These are phyloP conservation scores for Anoplolepis gracilipes DNA, from an alignment of 1,140 invertebrate genomes.

Conservation along the genomic window DNA sequence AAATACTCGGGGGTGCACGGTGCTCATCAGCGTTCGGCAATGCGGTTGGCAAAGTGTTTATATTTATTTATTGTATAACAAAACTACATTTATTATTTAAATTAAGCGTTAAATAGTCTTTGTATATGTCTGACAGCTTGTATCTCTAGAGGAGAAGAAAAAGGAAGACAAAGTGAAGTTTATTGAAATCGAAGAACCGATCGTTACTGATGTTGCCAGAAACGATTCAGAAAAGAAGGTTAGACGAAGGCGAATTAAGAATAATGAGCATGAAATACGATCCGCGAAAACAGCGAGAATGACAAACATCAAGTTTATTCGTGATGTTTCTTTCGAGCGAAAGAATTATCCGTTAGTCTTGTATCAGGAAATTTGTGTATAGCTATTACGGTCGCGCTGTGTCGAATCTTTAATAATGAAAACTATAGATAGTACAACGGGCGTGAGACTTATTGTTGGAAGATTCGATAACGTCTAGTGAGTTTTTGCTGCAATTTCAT, in stretches of 20 bases:
- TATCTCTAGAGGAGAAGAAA: conserved; percentile 32
- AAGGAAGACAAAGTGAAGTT: conserved; percentile 54
- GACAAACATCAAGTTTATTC: conserved; percentile 59
- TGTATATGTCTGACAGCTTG: not conserved
- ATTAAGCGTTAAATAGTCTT: not conserved
- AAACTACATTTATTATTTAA: not conserved
- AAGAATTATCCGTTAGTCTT: conserved; percentile 68
- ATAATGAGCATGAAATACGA: conserved; percentile 67
- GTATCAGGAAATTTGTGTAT: conserved; percentile 79
- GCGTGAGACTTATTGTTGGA: not conserved
- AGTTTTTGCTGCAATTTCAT: conserved; percentile 33
- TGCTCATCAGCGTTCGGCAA: too few species aligned
- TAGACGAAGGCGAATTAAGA: conserved; percentile 78
- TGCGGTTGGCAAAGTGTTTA: not conserved
- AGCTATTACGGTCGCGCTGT: conserved; percentile 2
- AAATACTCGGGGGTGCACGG: too few species aligned
- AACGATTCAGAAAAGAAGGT: conserved; percentile 79
- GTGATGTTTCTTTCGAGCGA: conserved; percentile 52
- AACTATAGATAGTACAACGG: conserved; percentile 9
- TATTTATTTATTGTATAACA: not conserved
- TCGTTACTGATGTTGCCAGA: conserved; percentile 67
- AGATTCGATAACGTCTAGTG: conserved; percentile 17
- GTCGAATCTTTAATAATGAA: conserved; percentile 9
- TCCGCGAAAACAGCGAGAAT: conserved; percentile 67
- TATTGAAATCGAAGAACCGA: conserved; percentile 10